These are phyloP conservation scores for Perizoma affinitatum DNA, from an alignment of 2,888 invertebrate species.

Conservation along the genomic window DNA sequence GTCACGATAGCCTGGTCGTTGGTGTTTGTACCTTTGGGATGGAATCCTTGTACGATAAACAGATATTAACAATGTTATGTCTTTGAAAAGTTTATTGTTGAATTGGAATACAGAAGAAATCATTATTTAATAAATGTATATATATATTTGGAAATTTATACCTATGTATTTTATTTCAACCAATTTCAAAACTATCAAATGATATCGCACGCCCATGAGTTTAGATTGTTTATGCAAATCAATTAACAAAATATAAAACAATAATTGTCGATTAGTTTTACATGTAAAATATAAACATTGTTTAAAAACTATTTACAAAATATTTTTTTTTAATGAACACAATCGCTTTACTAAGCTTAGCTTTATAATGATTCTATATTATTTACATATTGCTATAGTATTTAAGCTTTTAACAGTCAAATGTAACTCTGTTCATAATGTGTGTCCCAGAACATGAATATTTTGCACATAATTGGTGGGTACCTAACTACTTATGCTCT, in stretches of 20 bases:
- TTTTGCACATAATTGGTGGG: no score
- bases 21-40: constrained; percentile 54
- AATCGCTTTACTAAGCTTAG: constrained; percentile 1
- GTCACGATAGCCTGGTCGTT: no score
- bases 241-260: background rate
- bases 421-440: background rate
- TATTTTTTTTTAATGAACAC: constrained; percentile 19
- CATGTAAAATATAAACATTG: constrained; percentile 43
- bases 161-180: constrained; percentile 56
- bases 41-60: constrained; percentile 73
- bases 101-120: constrained; percentile 83
- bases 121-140: constrained; percentile 84
- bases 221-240: no score
- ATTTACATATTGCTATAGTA: background rate
- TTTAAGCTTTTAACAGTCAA: background rate
- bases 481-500: no score
- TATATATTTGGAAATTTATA: constrained; percentile 82
- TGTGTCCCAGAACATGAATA: no score
- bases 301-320: constrained; percentile 37
- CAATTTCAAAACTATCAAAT: background rate
- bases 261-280: background rate
- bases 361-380: background rate
- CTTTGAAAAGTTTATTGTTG: constrained; percentile 85
- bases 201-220: no score
- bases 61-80: constrained; percentile 82